Conservation (phyloP, 2,888 invertebrate genomes). For the Cylindroiulus punctatus region DNA sequence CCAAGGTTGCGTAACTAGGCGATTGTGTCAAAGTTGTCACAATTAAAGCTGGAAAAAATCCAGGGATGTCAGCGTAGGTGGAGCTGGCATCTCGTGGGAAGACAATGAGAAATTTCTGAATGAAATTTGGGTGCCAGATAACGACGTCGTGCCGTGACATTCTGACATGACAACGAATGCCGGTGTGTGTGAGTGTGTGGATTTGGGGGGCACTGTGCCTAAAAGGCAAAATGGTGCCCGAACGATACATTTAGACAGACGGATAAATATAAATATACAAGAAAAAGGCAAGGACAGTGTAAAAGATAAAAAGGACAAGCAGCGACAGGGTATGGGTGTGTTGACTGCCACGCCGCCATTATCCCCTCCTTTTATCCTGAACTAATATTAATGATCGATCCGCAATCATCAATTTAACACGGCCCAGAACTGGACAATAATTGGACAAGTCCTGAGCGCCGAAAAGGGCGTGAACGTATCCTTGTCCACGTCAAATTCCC, state of each 20-base stretch:
- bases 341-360: background rate
- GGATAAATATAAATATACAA: no score
- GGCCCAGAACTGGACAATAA: background rate
- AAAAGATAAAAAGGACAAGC: no score
- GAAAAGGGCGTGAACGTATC: conserved; percentile 42
- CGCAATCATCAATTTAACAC: conserved; percentile 23
- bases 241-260: no score
- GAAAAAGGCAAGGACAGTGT: no score
- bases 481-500: background rate
- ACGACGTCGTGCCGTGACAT: background rate
- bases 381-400: conserved; percentile 38
- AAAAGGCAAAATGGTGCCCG: no score
- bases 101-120: background rate
- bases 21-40: background rate
- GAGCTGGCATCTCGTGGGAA: conserved; percentile 42
- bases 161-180: background rate
- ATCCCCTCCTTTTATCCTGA: conserved; percentile 25
- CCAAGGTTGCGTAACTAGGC: conserved; percentile 20
- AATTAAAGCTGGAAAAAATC: background rate
- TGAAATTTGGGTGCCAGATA: no score
- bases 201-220: no score
- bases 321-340: background rate
- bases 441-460: conserved; percentile 5
- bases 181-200: background rate
- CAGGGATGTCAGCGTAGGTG: background rate